Evolutionary conservation across 2,888 invertebrate species (phyloP), one percentile per base, ranked within the genome.

Genomic region (Macrophya alboannulata): DNA sequence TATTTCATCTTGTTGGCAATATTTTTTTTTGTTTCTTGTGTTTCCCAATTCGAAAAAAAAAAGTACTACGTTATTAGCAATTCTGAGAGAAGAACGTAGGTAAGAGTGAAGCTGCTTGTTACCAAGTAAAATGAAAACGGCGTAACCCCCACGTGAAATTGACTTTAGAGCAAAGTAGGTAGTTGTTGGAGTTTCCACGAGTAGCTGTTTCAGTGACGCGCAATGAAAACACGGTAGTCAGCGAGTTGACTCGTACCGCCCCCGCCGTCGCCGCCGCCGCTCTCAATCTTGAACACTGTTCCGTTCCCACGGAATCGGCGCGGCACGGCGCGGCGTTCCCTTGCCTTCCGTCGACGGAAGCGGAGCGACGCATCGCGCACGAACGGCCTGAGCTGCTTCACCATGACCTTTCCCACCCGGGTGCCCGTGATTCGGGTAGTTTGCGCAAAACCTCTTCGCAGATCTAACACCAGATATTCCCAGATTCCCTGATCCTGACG

Each of bases 291-390:
- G 40, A 62, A 62, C 62, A 62, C 81, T 62, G 81, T 62, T 81
- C 43, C 81, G 81, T 81, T 81, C 81, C 81, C 81, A 81, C 81
- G 81, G 81, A 81, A 81, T 81, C 81, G 81, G 81, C 62, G 43
- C 62, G 25, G 43, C 25, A 4, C 25, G 71, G 31, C 31, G 31
- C 31, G 3, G 40, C 55, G 55, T 43, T 59, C 9, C 79, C 59
- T 15, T 43, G 59, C 43, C 62, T 79, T 59, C 43, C 81, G 48
- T 81, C 62, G 81, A 81, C 81, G 81, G 81, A 81, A 81, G 43
- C 81, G 40, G 81, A 62, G 62, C 62, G 81, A 59, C 81, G 79
- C 79, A 79, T 79, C 62, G 79, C 79, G 21, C 79, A 79, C 79
- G 81, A 81, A 81, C 62, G 62, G 81, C 62, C 62, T 59, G 81